Evolutionary conservation across 1,140 invertebrate species (phyloP).

Genomic region (Drosophila trapezifrons): DNA sequence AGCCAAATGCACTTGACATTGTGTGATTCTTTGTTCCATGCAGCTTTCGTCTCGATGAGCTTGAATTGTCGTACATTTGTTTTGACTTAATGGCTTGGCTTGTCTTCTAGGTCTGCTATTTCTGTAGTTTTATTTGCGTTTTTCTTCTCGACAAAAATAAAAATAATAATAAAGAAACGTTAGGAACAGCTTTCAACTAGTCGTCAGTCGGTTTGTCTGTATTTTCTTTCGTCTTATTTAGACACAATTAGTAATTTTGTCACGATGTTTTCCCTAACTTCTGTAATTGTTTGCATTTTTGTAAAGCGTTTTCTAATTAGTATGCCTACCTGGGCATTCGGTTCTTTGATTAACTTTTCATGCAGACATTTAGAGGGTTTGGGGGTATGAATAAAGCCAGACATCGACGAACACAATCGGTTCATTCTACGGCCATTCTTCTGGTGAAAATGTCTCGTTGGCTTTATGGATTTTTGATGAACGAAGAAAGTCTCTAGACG

Average conservation of each 20-base stretch:
- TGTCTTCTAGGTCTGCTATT: constrained; percentile 19
- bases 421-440: constrained; percentile 64
- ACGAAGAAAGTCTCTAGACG: constrained; percentile 61
- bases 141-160: constrained; percentile 15
- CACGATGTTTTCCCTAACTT: constrained; percentile 48
- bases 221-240: constrained; percentile 30
- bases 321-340: constrained; percentile 26
- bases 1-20: constrained; percentile 40
- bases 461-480: constrained; percentile 73
- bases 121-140: constrained; percentile 18
- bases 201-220: constrained; percentile 12
- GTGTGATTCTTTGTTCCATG: constrained; percentile 25
- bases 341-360: constrained; percentile 45
- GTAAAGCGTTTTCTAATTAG: constrained; percentile 51
- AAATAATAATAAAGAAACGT: constrained; percentile 12
- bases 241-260: constrained; percentile 66
- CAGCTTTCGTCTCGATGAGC: constrained; percentile 28
- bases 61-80: constrained; percentile 41
- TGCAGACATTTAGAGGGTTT: background rate
- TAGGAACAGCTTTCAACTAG: constrained; percentile 40
- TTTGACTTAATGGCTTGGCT: constrained; percentile 32
- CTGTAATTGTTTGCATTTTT: constrained; percentile 49
- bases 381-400: background rate
- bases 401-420: constrained; percentile 14
- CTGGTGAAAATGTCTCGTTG: constrained; percentile 60